phyloP scores from a whole-genome alignment of 2,797 vertebrate species.

The Liasis olivaceus region DNA sequence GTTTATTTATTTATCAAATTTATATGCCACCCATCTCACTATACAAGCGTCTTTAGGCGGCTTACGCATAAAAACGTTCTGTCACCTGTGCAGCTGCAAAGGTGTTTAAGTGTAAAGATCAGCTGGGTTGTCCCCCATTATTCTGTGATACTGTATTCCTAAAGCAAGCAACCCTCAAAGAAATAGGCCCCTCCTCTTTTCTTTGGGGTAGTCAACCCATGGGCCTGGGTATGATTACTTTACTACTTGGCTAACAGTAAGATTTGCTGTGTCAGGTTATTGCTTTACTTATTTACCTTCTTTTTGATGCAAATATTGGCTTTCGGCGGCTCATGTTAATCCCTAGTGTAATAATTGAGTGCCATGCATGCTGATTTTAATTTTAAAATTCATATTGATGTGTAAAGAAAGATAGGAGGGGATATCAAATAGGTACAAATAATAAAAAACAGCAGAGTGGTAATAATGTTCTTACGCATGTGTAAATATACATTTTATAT shows the following conservation, averaged over 20 bases:
- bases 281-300: not conserved
- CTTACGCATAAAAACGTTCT: too few relatives aligned
- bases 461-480: not conserved
- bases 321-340: not conserved
- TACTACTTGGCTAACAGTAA: not conserved
- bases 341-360: not conserved
- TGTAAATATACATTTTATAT: not conserved
- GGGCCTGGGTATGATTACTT: not conserved
- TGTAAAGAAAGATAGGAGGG: too few relatives aligned
- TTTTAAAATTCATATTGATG: not conserved
- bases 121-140: not conserved
- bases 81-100: not conserved
- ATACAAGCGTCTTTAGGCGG: too few relatives aligned
- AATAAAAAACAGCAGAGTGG: not conserved
- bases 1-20: too few relatives aligned
- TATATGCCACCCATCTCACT: too few relatives aligned
- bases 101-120: not conserved
- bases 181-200: not conserved
- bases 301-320: not conserved
- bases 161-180: not conserved
- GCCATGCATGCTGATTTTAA: not conserved
- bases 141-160: not conserved
- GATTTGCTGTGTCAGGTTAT: not conserved
- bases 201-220: not conserved
- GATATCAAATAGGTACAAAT: not conserved